Base-by-base conservation (phyloP, 2,797 vertebrate genomes). In the Scolopax rusticola region DNA sequence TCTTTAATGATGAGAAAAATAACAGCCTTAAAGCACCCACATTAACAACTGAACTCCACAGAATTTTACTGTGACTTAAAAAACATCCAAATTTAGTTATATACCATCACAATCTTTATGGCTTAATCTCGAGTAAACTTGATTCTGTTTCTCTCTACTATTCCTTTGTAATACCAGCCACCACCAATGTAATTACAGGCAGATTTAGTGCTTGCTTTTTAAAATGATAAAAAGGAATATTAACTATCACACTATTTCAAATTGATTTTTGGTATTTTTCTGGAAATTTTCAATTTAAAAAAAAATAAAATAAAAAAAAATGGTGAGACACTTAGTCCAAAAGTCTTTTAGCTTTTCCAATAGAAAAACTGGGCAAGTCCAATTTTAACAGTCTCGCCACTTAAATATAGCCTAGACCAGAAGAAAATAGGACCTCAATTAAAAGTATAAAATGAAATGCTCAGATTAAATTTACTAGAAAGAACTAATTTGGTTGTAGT, bases 61-160 rank as follows among this genome's bases (percentile, higher is more conserved):
- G n/a, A 74, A 82, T 77, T 60, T 36, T 83, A 40, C 33, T 53
- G 24, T 48, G 38, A 21, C 30, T 41, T 36, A 48, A 48, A 20
- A 40, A 45, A 11, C 0, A 0, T 2, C 10, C 2, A 18, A 3
- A 15, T 43, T 45, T 32, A 9, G 11, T 70, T 59, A 24, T 15
- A 47, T 68, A 68, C 10, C 41, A 51, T 16, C 32, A 60, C 27
- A 54, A 33, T 40, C 9, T 63, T 81, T 59, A 53, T 25, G 32
- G 9, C 8, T 88, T 93, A 54, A 76, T 76, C 38, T 71, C 43
- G 50, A 33, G 28, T 21, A 71, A 33, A 61, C 38, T 51, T 51
- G 17, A n/a, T 41, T 54, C 38, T 65, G 17, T 12, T 73, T 84
- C 30, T 84, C 23, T 61, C 9, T 67, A 36, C 8, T 57, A 16